Base-by-base conservation (phyloP, 2,888 invertebrate genomes). In the Rhyacophila evoluta region DNA sequence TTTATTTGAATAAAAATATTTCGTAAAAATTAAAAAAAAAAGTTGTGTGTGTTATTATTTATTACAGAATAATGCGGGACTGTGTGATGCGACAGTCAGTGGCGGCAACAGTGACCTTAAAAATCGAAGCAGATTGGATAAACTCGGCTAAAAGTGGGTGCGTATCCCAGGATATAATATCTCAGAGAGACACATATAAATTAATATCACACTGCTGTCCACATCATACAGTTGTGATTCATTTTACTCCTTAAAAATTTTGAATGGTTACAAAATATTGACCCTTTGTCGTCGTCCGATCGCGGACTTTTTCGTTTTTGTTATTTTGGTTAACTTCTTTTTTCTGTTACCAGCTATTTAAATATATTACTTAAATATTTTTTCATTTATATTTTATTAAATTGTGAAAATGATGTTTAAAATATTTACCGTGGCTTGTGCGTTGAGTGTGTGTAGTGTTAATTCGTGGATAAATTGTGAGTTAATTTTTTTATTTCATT, bases 331-430 rank as follows among this genome's bases (percentile, higher is more conserved):
- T 78, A 12, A 25, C 71, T 39, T 15, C 77, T 71, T 79, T 71
- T 79, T 84, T 83, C 4, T 33, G 29, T 33, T 33, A n/a, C n/a
- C 29, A 33, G n/a, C n/a, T n/a, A n/a, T n/a, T n/a, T n/a, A n/a
- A n/a, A n/a, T n/a, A 19, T 41, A 15, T 41, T 41, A 15, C 5
- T 11, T 3, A 74, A 33, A 15, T 19, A 29, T 29, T 74, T 68
- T 8, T 70, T 75, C 70, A 11, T 1, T 38, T 37, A 19, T 36
- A 10, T 36, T 28, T 41, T 2, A 28, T 33, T 55, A 6, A 33
- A 19, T 38, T 72, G 25, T 55, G 55, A 55, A 25, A 55, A 55
- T 55, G 38, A 79, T 73, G 72, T 68, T 69, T 55, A 70, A 75
- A 68, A 39, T 71, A 12, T 19, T 80, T 36, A 19, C 69, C 19